A percentile compares a stretch with the other conserved stretches of the same genome.
Conservation (phyloP, 1,140 invertebrate genomes). For the Dreissena rostriformis region DNA sequence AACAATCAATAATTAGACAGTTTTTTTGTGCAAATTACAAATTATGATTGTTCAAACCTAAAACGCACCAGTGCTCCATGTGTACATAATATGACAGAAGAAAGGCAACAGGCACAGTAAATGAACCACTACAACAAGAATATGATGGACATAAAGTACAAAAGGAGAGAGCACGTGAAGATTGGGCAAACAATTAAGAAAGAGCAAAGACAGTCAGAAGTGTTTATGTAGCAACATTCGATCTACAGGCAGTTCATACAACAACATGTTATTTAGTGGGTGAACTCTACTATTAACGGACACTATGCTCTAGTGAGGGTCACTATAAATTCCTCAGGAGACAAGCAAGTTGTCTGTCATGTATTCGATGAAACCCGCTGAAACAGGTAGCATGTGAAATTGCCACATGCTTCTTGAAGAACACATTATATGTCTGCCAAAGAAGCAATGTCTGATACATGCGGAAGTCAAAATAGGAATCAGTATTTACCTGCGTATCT, state of each 20-base stretch:
- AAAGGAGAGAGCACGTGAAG: slow-evolving; percentile 25
- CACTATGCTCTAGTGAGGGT: slow-evolving; percentile 56
- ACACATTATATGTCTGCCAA: no score
- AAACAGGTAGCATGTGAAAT: slow-evolving; percentile 54
- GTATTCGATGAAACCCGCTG: slow-evolving; percentile 54
- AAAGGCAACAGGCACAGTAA: slow-evolving; percentile 19
- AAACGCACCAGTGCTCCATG: slow-evolving; percentile 24
- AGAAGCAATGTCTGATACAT: no score
- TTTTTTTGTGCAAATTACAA: not conserved
- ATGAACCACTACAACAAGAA: slow-evolving; percentile 13
- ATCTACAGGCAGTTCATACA: slow-evolving; percentile 56
- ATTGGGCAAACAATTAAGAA: slow-evolving; percentile 38
- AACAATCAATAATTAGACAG: not conserved
- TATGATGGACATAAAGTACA: slow-evolving; percentile 17
- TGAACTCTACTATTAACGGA: slow-evolving; percentile 53
- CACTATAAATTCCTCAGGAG: slow-evolving; percentile 46
- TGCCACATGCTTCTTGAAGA: slow-evolving; percentile 52
- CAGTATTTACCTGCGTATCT: slow-evolving; percentile 31
- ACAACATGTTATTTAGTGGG: slow-evolving; percentile 37
- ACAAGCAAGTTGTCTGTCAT: slow-evolving; percentile 52
- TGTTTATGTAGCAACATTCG: slow-evolving; percentile 47
- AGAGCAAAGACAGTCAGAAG: slow-evolving; percentile 22
- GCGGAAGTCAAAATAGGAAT: slow-evolving; percentile 61
- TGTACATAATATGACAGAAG: slow-evolving; percentile 22
- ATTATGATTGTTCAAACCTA: not conserved